Conservation (phyloP, 2,113 vertebrate species). For the Mola mola region DNA sequence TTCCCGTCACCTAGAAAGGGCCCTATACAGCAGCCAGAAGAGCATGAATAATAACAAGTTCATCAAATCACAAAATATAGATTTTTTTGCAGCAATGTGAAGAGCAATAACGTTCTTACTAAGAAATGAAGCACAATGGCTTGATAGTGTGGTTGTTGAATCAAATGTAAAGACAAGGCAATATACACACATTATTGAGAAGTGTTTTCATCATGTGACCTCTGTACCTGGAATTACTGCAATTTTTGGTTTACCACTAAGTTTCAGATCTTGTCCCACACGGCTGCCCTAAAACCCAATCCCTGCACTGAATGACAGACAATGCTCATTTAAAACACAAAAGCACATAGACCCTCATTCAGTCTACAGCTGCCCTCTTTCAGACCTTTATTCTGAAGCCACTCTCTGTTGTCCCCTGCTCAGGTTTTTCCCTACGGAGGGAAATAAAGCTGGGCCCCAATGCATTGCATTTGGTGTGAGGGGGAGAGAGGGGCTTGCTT, state of each 20-base stretch:
- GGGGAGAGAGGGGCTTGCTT: slow-evolving; percentile 85
- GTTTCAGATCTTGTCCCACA: slow-evolving; percentile 30
- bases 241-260: slow-evolving; percentile 24
- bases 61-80: not conserved
- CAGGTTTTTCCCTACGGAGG: slow-evolving; percentile 87
- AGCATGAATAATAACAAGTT: not conserved
- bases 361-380: slow-evolving; percentile 97
- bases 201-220: not conserved
- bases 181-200: not conserved
- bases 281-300: slow-evolving; percentile 34
- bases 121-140: too few relatives aligned
- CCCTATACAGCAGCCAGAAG: not conserved
- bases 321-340: slow-evolving; percentile 99
- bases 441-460: slow-evolving; percentile 88
- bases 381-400: slow-evolving; percentile 88
- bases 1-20: slow-evolving; percentile 65
- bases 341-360: slow-evolving; percentile 93
- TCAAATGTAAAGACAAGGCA: not conserved
- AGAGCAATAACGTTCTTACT: too few relatives aligned
- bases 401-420: slow-evolving; percentile 88
- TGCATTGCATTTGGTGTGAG: slow-evolving; percentile 87
- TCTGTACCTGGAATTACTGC: not conserved
- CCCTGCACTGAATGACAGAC: slow-evolving; percentile 84
- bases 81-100: not conserved
- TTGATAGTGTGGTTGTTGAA: too few relatives aligned